Evolutionary conservation across 2,888 invertebrate genomes (phyloP).

Genomic region (Ferrisia virgata): DNA sequence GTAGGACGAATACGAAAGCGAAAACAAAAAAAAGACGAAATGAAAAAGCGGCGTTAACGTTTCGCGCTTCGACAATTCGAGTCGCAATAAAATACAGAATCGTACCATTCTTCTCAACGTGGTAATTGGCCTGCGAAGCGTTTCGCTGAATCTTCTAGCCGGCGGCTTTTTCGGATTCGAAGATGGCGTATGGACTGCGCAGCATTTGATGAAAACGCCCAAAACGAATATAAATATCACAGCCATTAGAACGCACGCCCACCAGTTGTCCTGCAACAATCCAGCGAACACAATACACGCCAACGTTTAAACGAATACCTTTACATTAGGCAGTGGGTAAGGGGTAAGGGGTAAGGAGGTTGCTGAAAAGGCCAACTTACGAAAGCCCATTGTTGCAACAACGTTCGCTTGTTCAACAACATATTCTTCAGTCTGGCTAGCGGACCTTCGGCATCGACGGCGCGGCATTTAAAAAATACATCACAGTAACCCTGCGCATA

Average conservation of each 20-base stretch:
- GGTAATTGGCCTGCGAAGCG: conserved; percentile 84
- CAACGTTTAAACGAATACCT: not conserved
- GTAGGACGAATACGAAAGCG: no score
- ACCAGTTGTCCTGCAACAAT: conserved; percentile 75
- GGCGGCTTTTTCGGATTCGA: conserved; percentile 97
- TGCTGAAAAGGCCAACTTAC: conserved; percentile 54
- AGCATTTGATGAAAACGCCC: conserved; percentile 98
- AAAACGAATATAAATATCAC: conserved; percentile 90
- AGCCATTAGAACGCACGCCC: conserved; percentile 88
- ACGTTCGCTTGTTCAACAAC: conserved; percentile 84
- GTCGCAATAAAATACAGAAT: no score
- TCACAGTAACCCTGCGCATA: conserved; percentile 88
- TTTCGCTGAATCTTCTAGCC: conserved; percentile 88
- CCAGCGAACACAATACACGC: not conserved
- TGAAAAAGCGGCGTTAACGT: not conserved
- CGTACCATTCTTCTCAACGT: conserved; percentile 81
- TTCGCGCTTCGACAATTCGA: not conserved
- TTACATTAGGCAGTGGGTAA: not conserved
- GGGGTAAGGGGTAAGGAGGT: no score
- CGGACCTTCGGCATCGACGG: conserved; percentile 98
- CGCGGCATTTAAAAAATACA: conserved; percentile 96
- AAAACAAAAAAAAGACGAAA: not conserved
- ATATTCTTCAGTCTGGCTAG: conserved; percentile 93
- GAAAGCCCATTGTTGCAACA: conserved; percentile 91
- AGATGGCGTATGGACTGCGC: conserved; percentile 98